Conservation (phyloP, 2,113 vertebrate genomes). For the Orcinus orca region DNA sequence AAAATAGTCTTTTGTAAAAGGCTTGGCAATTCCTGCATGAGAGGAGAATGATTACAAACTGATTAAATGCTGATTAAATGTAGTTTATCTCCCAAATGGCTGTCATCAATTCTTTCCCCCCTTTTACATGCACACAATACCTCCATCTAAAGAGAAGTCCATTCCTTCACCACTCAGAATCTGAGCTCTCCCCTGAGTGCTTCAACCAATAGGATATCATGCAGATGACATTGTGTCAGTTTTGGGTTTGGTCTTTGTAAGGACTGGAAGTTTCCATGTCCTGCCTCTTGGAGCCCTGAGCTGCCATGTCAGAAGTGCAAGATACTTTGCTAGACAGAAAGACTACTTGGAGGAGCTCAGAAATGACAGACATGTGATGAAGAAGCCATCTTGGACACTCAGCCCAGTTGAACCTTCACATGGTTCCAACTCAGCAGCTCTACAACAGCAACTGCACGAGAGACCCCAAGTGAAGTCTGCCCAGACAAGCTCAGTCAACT, state of each 20-base stretch:
- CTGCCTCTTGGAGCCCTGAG: neutral
- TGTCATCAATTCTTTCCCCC: neutral
- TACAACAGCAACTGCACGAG: neutral
- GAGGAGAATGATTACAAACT: neutral
- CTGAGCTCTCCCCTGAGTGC: neutral
- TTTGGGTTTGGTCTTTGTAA: neutral
- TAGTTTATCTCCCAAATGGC: neutral
- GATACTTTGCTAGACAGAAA: neutral
- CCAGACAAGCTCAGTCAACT: neutral
- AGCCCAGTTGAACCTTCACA: fast-evolving
- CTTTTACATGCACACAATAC: neutral
- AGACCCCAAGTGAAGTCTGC: neutral
- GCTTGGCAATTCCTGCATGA: neutral
- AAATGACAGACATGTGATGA: neutral
- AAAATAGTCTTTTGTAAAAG: neutral
- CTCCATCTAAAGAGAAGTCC: neutral
- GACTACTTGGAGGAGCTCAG: neutral
- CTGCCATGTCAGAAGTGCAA: neutral
- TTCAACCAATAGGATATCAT: neutral
- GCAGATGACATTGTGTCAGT: neutral
- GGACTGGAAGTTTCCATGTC: neutral
- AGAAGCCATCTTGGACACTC: neutral
- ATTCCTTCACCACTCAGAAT: neutral
- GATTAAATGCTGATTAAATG: neutral
- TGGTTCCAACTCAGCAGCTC: neutral